phyloP scores from a whole-genome alignment of 2,888 invertebrate genomes.

The Imbricaverruca yamaguchii region DNA sequence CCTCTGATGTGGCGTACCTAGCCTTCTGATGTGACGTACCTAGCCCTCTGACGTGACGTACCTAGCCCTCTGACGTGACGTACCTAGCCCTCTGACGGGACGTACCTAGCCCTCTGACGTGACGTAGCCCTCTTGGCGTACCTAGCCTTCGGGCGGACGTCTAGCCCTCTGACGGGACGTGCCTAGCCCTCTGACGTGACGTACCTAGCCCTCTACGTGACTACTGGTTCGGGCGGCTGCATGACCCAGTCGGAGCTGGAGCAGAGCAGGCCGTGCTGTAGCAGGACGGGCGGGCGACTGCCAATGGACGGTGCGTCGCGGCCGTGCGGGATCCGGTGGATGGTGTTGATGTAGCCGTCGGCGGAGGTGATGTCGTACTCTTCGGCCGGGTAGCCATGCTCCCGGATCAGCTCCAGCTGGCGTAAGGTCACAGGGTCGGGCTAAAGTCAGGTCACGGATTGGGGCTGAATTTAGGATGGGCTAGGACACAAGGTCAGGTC shows the following conservation, averaged over 20 bases:
- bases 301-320: constrained; percentile 37
- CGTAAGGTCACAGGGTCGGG: background rate
- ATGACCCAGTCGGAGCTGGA: constrained; percentile 67
- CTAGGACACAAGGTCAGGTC: background rate
- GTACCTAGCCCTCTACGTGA: background rate
- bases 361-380: constrained; percentile 42
- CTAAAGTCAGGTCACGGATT: too few species aligned
- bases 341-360: constrained; percentile 47
- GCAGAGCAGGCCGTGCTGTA: constrained; percentile 57
- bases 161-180: too few species aligned
- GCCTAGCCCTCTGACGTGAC: background rate
- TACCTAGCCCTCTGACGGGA: too few species aligned
- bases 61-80: too few species aligned
- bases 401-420: constrained; percentile 40
- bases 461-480: background rate
- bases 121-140: too few species aligned
- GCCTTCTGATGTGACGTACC: too few species aligned
- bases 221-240: constrained; percentile 54
- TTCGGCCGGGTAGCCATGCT: constrained; percentile 47
- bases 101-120: too few species aligned
- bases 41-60: too few species aligned
- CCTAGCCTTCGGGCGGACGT: too few species aligned
- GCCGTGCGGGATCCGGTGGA: constrained; percentile 51
- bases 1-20: too few species aligned
- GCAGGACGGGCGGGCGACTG: constrained; percentile 44